Evolutionary conservation across 2,113 vertebrate genomes (phyloP), one percentile per base, ranked within the genome.

Genomic region (Hypanus sabinus): DNA sequence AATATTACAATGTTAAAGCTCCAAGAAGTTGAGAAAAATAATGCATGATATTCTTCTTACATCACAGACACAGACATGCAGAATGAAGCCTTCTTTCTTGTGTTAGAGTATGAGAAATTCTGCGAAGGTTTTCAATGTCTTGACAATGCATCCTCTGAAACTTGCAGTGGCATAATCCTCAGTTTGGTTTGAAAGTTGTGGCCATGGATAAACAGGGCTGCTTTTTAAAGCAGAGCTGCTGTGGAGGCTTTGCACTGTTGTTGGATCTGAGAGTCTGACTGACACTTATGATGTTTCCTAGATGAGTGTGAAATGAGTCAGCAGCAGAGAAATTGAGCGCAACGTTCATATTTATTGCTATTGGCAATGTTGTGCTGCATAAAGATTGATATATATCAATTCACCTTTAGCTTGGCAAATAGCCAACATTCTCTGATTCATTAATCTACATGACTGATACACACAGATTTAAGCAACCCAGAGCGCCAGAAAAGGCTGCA

Each of bases 251-350:
- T 22, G 36, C 73, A 73, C 38, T 27, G 30, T 27, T 27, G 24
- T 75, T 55, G 36, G 70, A 93, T 93, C 0, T 55, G 24, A 73
- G 20, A 73, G 22, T 73, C 90, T 73, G 33, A 73, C 68, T 93
- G 68, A 71, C 70, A 33, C 90, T 60, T 71, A 14, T 36, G 20
- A 73, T 93, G 24, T 55, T 73, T 46, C 70, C 91, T 73, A 70
- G 36, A 46, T 73, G 38, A 93, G 68, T 73, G 36, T 93, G 91
- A 93, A 93, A 93, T 93, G 91, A 93, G 91, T 73, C 70, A 93
- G 38, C 38, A 55, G 38, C 68, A 73, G 91, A 93, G 91, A 73
- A 93, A 75, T 73, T 93, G 91, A 93, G 91, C 91, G 24, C 91
- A 46, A 18, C 22, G 18, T 68, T 90, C 55, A 90, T 68, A n/a